These are phyloP conservation scores for Danio tinwini DNA, from an alignment of 2,797 vertebrate species.

Conservation along the genomic window DNA sequence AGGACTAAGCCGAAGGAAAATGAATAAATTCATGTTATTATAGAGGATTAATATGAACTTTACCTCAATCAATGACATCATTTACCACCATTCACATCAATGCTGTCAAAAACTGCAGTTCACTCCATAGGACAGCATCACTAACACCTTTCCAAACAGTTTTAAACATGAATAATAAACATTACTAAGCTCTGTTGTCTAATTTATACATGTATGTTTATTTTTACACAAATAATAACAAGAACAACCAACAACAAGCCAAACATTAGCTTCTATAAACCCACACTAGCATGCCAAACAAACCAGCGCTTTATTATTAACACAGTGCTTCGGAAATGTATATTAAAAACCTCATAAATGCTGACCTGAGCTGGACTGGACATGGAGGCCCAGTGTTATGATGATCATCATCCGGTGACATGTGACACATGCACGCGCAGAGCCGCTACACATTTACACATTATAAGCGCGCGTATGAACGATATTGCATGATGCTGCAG, in stretches of 20 bases:
- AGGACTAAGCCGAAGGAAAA: no score
- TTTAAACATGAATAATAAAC: conserved; percentile 9
- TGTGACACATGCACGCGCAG: conserved; percentile 43
- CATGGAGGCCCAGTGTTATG: conserved; percentile 47
- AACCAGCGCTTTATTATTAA: not conserved
- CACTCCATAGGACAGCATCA: not conserved
- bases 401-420: conserved; percentile 43
- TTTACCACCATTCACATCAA: not conserved
- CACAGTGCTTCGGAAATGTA: not conserved
- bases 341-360: not conserved
- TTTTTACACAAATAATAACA: conserved; percentile 3
- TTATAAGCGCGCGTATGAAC: no score
- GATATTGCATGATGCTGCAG: not conserved
- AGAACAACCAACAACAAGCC: not conserved
- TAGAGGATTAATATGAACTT: no score
- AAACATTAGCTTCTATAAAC: not conserved
- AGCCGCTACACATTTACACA: not conserved
- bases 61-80: not conserved
- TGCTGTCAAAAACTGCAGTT: not conserved
- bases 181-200: not conserved
- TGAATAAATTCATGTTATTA: no score
- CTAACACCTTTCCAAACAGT: not conserved
- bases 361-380: not conserved
- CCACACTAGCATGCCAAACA: not conserved
- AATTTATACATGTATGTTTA: not conserved